A percentile compares a stretch with the other conserved stretches of the same genome.
Evolutionary conservation across 2,797 vertebrate genomes (phyloP).

Genomic region (Sebastes itinus): DNA sequence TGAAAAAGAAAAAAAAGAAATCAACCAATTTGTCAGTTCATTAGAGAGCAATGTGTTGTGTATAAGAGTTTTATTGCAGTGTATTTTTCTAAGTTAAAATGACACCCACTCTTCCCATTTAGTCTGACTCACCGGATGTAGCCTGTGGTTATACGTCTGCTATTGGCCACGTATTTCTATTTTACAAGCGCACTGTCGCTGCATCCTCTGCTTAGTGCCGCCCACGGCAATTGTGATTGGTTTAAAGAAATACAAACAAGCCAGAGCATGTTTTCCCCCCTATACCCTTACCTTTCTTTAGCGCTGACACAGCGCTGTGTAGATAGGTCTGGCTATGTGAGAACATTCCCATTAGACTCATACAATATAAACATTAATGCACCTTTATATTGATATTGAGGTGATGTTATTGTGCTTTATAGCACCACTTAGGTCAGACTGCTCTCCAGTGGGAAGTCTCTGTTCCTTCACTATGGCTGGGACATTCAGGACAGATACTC

Average conservation of each 20-base stretch:
- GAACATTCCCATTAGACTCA: constrained; percentile 13
- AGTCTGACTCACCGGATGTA: neutral
- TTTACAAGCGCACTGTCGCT: neutral
- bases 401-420: constrained; percentile 42
- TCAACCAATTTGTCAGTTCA: constrained; percentile 29
- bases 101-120: constrained; percentile 9
- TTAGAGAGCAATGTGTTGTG: constrained; percentile 17
- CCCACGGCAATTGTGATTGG: neutral
- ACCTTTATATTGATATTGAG: constrained; percentile 45
- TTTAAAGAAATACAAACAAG: neutral
- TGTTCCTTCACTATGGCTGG: constrained; percentile 3
- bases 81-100: constrained; percentile 39
- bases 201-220: neutral
- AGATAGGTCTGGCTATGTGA: neutral
- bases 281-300: neutral
- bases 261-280: neutral
- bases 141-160: neutral
- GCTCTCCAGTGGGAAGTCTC: constrained; percentile 13
- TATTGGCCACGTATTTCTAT: neutral
- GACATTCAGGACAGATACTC: constrained; percentile 25
- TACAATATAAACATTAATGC: constrained; percentile 47
- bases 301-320: neutral
- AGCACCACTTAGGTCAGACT: constrained; percentile 32
- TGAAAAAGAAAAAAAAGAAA: constrained; percentile 24
- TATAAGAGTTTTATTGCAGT: constrained; percentile 13